Base-by-base conservation (phyloP, 1,140 invertebrate genomes). In the Drosophila kohkoa region DNA sequence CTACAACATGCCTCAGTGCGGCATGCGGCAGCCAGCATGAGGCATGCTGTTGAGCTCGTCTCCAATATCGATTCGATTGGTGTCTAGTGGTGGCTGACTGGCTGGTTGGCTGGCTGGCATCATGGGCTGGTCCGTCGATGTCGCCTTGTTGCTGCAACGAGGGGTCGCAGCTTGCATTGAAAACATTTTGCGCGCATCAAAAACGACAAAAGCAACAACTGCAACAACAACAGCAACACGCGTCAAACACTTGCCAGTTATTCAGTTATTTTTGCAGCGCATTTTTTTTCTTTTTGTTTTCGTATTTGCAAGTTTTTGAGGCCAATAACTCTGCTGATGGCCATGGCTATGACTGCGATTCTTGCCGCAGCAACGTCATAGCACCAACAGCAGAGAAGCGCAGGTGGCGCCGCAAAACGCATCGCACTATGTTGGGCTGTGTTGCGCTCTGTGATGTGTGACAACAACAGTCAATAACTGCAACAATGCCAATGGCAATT, bases 321-420 rank as follows among this genome's bases (percentile, higher is more conserved):
- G 83, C 83, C 83, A 87, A 89, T 87, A 87, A 81, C 83, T 81
- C 77, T 80, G 83, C 57, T 75, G 83, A 88, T 88, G 83, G 80
- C 83, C 83, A 80, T 88, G 83, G 85, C 68, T 80, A 70, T 82
- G 82, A 13, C 65, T 75, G 43, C 58, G 49, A 69, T 43, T 75
- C 43, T 64, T 70, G 46, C 51, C 15, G 41, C 38, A 25, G 51
- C 54, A 69, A 46, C n/a, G 32, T n/a, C n/a, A 35, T 55, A 49
- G 67, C 35, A 38, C 10, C 30, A 32, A 7, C 30, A 32, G 30
- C 30, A 32, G 30, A n/a, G 6, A 32, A 8, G 30, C 38, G 82
- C 59, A 67, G 80, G 57, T 59, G 69, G 48, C 59, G 28, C 60
- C 59, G 7, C 60, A 67, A 25, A 25, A 30, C 43, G 55, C 49